A percentile compares a stretch with the other conserved stretches of the same genome.
phyloP scores from a whole-genome alignment of 2,797 vertebrate genomes.

The Threskiornis aethiopicus region DNA sequence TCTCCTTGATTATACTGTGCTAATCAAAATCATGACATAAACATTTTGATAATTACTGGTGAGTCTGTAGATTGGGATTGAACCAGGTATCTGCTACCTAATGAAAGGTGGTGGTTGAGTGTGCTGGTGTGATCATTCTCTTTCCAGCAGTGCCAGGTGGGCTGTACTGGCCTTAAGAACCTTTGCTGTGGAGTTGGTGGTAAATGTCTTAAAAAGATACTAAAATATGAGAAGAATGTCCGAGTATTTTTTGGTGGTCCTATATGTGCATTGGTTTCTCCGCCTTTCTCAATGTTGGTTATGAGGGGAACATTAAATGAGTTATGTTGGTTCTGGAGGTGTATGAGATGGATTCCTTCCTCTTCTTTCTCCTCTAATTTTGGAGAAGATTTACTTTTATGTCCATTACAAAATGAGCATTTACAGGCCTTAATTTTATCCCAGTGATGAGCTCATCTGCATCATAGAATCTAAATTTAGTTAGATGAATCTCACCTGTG shows the following conservation, averaged over 20 bases:
- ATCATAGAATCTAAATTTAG: not conserved
- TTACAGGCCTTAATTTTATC: not conserved
- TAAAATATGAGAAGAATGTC: not conserved
- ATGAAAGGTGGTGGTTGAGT: not conserved
- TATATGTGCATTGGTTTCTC: not conserved
- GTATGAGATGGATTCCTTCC: not conserved
- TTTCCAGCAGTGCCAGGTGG: not conserved
- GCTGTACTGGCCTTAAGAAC: not conserved
- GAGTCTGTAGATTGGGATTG: not conserved
- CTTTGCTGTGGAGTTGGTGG: not conserved
- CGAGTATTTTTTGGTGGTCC: not conserved
- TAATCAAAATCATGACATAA: not conserved
- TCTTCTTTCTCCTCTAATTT: not conserved
- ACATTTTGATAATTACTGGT: not conserved
- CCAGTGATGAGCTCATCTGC: not conserved
- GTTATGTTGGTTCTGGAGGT: not conserved
- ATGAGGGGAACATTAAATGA: not conserved
- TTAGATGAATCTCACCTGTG: not conserved
- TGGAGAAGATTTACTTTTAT: not conserved
- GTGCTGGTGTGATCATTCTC: not conserved
- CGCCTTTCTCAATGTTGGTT: not conserved
- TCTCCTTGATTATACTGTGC: not conserved
- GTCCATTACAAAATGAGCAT: not conserved
- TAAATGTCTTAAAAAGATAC: not conserved
- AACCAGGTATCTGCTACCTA: not conserved